These are phyloP conservation scores for Nibea coibor DNA, from an alignment of 2,113 vertebrate genomes.

Conservation along the genomic window DNA sequence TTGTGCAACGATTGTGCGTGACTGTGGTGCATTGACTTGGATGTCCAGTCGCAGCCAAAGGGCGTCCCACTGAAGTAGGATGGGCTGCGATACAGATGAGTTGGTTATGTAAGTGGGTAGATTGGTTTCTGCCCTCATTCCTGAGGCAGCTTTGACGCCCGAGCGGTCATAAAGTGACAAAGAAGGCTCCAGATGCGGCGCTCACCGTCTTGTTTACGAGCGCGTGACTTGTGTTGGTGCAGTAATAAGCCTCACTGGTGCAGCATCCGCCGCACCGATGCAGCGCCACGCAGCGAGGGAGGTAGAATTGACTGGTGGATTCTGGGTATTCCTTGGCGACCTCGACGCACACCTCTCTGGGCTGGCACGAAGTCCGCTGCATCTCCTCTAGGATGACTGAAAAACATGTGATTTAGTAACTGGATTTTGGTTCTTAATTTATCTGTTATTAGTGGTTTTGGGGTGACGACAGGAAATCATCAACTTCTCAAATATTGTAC, in stretches of 20 bases:
- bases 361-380: slow-evolving; percentile 74
- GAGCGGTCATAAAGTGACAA: neutral
- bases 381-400: slow-evolving; percentile 82
- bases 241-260: slow-evolving; percentile 75
- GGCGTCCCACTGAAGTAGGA: slow-evolving; percentile 28
- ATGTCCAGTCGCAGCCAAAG: slow-evolving; percentile 43
- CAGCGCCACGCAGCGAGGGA: slow-evolving; percentile 81
- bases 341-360: slow-evolving; percentile 83
- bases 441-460: slow-evolving; percentile 1
- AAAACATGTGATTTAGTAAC: slow-evolving; percentile 28
- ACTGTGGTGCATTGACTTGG: slow-evolving; percentile 8
- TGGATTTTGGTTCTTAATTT: neutral
- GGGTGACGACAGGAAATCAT: slow-evolving; percentile 8
- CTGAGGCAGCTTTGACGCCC: slow-evolving; percentile 12
- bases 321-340: slow-evolving; percentile 81
- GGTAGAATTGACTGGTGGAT: slow-evolving; percentile 79
- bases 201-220: slow-evolving; percentile 83
- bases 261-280: slow-evolving; percentile 84
- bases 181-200: neutral
- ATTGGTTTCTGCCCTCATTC: slow-evolving; percentile 28
- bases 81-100: slow-evolving; percentile 22
- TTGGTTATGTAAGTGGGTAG: slow-evolving; percentile 28
- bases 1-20: slow-evolving; percentile 42
- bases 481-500: neutral
- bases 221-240: slow-evolving; percentile 79